These are phyloP conservation scores for Coleophora deauratella DNA, from an alignment of 2,888 invertebrate species.

Conservation along the genomic window DNA sequence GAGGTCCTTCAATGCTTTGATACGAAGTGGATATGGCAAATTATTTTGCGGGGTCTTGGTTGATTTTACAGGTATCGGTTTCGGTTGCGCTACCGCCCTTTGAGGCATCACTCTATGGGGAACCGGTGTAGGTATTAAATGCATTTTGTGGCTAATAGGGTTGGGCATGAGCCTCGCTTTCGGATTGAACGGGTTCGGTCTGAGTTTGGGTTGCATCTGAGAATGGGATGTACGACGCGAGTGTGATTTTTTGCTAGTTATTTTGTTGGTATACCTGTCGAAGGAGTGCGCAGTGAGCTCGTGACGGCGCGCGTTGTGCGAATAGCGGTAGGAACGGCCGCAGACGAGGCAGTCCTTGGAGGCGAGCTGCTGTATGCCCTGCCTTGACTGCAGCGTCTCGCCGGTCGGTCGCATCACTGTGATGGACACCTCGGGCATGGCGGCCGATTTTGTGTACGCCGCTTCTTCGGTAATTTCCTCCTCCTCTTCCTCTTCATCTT, in stretches of 20 bases:
- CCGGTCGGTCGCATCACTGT: conserved; percentile 64
- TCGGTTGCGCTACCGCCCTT: conserved; percentile 39
- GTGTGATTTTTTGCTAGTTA: conserved; percentile 42
- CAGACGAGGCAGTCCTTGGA: conserved; percentile 69
- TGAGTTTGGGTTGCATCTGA: conserved; percentile 56
- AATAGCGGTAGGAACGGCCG: conserved; percentile 64
- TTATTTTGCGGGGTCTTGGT: conserved; percentile 46
- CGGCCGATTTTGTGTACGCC: conserved; percentile 36
- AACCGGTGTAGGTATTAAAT: conserved; percentile 35
- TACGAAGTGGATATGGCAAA: conserved; percentile 63
- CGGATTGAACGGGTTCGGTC: conserved; percentile 67
- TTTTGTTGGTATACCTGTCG: conserved; percentile 67
- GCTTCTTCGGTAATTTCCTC: conserved; percentile 36
- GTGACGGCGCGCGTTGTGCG: conserved; percentile 66
- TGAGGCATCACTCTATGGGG: conserved; percentile 42
- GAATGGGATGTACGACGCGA: conserved; percentile 8
- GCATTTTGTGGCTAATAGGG: conserved; percentile 62
- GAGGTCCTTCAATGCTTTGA: conserved; percentile 67
- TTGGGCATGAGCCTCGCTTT: conserved; percentile 68
- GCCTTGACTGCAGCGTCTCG: conserved; percentile 56
- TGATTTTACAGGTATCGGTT: conserved; percentile 55
- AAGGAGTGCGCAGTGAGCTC: conserved; percentile 64
- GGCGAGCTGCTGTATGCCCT: conserved; percentile 66
- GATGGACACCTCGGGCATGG: conserved; percentile 64
- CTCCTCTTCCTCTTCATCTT: conserved; percentile 54